A percentile compares a stretch with the other conserved stretches of the same genome.
phyloP scores from a whole-genome alignment of 1,140 invertebrate species.

The Cepaea nemoralis region DNA sequence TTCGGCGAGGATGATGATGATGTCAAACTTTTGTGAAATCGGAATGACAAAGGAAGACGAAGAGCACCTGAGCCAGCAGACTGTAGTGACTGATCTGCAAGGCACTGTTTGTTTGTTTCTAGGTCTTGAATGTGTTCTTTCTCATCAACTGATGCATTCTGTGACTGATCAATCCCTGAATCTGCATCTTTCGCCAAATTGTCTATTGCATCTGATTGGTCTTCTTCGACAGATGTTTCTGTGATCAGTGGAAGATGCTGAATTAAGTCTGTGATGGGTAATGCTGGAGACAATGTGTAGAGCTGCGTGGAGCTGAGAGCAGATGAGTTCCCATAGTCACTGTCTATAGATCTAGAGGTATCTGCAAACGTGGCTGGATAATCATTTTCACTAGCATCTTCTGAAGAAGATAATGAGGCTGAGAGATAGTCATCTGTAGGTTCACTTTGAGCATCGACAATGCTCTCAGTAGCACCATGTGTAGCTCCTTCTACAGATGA shows the following conservation, averaged over 20 bases:
- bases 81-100: neutral
- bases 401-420: neutral
- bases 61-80: neutral
- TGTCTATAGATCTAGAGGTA: neutral
- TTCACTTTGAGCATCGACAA: neutral
- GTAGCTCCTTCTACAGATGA: neutral
- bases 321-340: neutral
- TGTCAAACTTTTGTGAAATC: constrained; percentile 8
- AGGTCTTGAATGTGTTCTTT: neutral
- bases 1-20: neutral
- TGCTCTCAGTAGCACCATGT: too few relatives aligned
- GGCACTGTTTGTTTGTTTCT: neutral
- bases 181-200: neutral
- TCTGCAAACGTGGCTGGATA: neutral
- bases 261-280: neutral
- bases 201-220: neutral
- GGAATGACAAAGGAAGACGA: constrained; percentile 31
- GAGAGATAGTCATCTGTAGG: neutral
- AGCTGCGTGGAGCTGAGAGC: neutral
- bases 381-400: neutral
- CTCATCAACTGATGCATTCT: constrained; percentile 21
- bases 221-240: constrained; percentile 1
- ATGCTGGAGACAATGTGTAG: neutral
- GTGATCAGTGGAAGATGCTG: constrained; percentile 5
- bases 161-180: neutral